Evolutionary conservation across 2,888 invertebrate genomes (phyloP).

Genomic region (Pyrrhosoma nymphula): DNA sequence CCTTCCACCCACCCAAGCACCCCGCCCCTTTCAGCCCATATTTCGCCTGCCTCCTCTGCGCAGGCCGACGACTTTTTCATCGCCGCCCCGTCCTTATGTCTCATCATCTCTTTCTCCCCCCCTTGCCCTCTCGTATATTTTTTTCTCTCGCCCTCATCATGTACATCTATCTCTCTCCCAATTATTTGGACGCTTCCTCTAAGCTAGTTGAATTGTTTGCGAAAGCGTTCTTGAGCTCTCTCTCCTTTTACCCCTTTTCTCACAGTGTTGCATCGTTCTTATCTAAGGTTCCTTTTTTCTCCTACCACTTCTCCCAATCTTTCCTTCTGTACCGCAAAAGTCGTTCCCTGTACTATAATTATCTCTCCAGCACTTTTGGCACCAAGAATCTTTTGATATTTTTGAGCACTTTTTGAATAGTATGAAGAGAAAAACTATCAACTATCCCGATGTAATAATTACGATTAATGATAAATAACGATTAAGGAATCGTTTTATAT

Average conservation of each 20-base stretch:
- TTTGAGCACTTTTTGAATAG: too few species aligned
- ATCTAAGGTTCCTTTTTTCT: neutral
- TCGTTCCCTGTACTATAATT: neutral
- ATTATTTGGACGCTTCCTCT: neutral
- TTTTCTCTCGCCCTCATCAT: neutral
- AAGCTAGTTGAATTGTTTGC: neutral
- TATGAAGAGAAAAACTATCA: too few species aligned
- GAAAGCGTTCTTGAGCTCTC: neutral
- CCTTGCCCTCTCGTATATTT: neutral
- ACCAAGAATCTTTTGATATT: too few species aligned
- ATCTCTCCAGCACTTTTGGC: too few species aligned
- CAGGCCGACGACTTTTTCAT: neutral
- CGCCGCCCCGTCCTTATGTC: neutral
- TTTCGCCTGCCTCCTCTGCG: neutral
- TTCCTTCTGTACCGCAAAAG: neutral
- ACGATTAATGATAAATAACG: too few species aligned
- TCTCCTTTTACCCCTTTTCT: neutral
- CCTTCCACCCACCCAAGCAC: neutral
- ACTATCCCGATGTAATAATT: too few species aligned
- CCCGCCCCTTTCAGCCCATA: neutral
- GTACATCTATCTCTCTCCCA: neutral
- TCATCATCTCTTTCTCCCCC: neutral
- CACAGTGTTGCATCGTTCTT: neutral
- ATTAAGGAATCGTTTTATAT: too few species aligned
- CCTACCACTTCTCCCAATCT: neutral